Base-by-base conservation (phyloP, 2,113 vertebrate genomes). In the Gambusia holbrooki region DNA sequence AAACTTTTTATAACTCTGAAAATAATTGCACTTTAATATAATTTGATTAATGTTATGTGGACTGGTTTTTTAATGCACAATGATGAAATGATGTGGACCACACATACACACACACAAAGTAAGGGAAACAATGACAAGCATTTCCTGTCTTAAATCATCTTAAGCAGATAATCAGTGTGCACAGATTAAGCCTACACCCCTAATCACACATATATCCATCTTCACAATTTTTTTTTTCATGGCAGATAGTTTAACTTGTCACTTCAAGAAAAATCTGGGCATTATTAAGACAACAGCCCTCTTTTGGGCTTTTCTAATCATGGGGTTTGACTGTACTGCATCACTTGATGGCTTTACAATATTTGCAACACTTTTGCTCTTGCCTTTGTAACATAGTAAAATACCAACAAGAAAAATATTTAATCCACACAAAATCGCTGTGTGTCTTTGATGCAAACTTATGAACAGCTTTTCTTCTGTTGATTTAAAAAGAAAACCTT, bases 191-290 rank as follows among this genome's bases (percentile, higher is more conserved):
- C 29, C 51, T 30, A 32, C 32, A 40, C 22, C 32, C 69, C 27
- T 8, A 65, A 69, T 79, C 42, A 73, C 14, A 37, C 42, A 63
- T 28, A 67, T 62, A 79, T 85, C 73, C 68, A 51, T 75, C 35
- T 27, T 30, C 13, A 74, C 58, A 68, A 62, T 42, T 33, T 60
- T 17, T 25, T 73, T 76, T 63, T 71, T 27, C 35, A 74, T 22
- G 62, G 62, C 71, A 83, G 66, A 68, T 22, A 75, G 66, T 72
- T 73, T 37, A 58, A 77, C 68, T 73, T 78, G 76, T 77, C 75
- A 62, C 30, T 64, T 77, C 83, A 83, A 67, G 80, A 76, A 72
- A 78, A 25, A 71, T 68, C 29, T 6, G n/a, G 33, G 32, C 42
- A 8, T 75, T 61, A 79, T 60, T 48, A 64, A 71, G 54, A 65